These are phyloP conservation scores for Prionailurus bengalensis DNA, from an alignment of 2,113 vertebrate species.

Conservation along the genomic window DNA sequence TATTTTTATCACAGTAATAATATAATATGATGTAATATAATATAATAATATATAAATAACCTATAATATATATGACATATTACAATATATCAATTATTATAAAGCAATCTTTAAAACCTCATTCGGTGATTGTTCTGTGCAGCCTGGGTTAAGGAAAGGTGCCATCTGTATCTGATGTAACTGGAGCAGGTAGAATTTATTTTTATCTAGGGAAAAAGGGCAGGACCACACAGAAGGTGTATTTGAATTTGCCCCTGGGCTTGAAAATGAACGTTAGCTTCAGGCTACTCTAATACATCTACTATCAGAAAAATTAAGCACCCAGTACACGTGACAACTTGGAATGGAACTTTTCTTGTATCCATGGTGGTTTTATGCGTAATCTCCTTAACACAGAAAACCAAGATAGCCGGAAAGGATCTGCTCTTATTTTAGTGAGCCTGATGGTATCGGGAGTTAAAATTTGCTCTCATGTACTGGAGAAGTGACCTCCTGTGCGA, in stretches of 20 bases:
- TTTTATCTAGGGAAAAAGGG: not conserved
- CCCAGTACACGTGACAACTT: not conserved
- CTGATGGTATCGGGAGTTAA: not conserved
- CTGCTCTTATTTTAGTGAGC: not conserved
- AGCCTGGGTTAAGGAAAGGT: not conserved
- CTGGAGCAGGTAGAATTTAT: not conserved
- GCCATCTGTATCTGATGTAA: not conserved
- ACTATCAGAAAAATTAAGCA: not conserved
- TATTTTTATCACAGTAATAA: not conserved
- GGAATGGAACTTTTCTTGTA: not conserved
- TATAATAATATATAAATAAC: not conserved
- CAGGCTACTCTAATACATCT: not conserved
- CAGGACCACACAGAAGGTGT: not conserved
- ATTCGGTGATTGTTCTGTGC: not conserved
- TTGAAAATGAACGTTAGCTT: constrained; percentile 10
- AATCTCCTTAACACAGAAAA: not conserved
- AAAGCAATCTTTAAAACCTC: not conserved
- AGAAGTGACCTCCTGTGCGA: not conserved
- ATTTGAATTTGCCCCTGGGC: not conserved
- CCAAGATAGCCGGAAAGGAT: not conserved
- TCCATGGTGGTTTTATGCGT: not conserved
- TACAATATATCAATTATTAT: not conserved
- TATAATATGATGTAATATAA: not conserved
- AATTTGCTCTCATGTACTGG: not conserved
- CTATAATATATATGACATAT: not conserved